Conservation (phyloP, 2,797 vertebrate species). For the Nyctibius grandis region DNA sequence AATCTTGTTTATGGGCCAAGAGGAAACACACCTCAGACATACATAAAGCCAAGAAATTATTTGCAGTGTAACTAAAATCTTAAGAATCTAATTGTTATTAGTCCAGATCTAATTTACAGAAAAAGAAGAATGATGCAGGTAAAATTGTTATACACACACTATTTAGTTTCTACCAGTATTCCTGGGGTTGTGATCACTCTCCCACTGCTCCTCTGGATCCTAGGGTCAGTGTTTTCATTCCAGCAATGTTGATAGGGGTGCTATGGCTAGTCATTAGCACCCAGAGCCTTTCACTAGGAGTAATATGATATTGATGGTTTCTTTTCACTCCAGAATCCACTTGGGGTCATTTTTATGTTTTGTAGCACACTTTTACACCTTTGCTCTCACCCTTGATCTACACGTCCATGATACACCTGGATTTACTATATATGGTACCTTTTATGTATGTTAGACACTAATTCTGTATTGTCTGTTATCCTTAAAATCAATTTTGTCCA, state of each 20-base stretch:
- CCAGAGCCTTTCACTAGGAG: not conserved
- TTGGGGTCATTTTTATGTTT: not conserved
- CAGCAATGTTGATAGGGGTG: not conserved
- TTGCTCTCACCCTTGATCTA: not conserved
- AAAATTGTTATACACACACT: not conserved
- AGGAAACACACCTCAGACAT: not conserved
- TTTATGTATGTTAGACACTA: not conserved
- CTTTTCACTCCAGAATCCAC: not conserved
- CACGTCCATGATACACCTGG: not conserved
- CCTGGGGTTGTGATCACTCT: not conserved
- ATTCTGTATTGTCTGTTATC: not conserved
- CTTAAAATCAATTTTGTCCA: not conserved
- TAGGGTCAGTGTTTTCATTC: not conserved
- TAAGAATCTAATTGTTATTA: too few species aligned
- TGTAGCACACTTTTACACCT: not conserved
- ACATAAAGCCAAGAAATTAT: not conserved
- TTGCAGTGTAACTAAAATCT: not conserved
- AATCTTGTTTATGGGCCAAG: not conserved
- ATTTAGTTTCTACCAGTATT: not conserved
- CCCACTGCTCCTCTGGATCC: not conserved
- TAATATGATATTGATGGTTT: not conserved
- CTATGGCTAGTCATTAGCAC: not conserved
- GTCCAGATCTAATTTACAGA: not conserved
- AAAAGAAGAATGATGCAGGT: not conserved
- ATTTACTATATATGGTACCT: not conserved